phyloP scores from a whole-genome alignment of 2,113 vertebrate species.

The Ploceus nigricollis region DNA sequence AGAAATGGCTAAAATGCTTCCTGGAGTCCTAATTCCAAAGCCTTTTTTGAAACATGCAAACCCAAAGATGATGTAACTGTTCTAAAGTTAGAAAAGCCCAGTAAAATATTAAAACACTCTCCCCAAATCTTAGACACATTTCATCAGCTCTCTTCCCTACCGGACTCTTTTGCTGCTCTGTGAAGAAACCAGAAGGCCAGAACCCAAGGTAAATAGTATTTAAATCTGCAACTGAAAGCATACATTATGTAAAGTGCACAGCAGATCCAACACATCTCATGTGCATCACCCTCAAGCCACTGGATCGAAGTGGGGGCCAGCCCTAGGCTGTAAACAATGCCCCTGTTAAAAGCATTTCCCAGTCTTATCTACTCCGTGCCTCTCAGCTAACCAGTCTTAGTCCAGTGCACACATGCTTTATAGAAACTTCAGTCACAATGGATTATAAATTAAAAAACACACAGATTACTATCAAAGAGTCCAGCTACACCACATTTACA shows the following conservation, averaged over 20 bases:
- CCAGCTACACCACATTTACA: background rate
- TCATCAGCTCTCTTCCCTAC: background rate
- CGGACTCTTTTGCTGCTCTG: background rate
- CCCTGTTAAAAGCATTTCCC: background rate
- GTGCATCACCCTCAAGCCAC: background rate
- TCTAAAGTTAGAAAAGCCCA: background rate
- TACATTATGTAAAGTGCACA: background rate
- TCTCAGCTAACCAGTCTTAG: background rate
- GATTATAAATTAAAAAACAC: background rate
- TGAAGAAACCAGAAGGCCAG: background rate
- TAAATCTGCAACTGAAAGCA: background rate
- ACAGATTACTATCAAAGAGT: background rate
- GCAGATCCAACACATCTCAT: background rate
- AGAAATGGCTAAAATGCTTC: background rate
- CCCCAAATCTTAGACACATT: background rate
- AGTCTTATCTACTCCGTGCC: background rate
- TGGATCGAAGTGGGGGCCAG: background rate
- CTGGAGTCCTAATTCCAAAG: background rate
- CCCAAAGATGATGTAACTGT: background rate
- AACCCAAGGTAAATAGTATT: background rate
- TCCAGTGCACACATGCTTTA: background rate
- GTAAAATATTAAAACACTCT: background rate
- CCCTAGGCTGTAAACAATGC: background rate
- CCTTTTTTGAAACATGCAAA: background rate
- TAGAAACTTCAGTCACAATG: background rate